Evolutionary conservation across 2,888 invertebrate genomes (phyloP), one percentile per base, ranked within the genome.

Genomic region (Polyommatus iphigenia): DNA sequence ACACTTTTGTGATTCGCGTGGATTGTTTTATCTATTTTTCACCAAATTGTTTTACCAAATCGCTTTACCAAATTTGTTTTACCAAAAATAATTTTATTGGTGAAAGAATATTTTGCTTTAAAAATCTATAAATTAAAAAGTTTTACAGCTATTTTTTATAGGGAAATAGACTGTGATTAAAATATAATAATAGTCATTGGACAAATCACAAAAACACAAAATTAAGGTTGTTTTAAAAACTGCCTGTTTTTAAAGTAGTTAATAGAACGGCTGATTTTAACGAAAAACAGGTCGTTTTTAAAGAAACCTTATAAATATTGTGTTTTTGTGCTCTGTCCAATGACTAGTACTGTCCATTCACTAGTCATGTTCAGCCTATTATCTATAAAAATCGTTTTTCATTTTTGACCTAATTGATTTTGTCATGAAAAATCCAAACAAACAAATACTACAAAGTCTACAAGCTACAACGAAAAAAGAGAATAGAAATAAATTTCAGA

Each of bases 1-100:
- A 62, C 46, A 67, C 24, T 24, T 13, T 62, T 50, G 77, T 77
- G 62, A 36, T 46, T 77, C 29, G 50, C 29, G 13, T 13, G 62
- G 57, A 46, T 41, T 20, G 76, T 57, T 18, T 57, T 41, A 50
- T 15, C 54, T 54, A 18, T 18, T 18, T 54, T 54, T 62, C 8
- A n/a, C 57, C 3, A 62, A 20, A 62, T 62, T n/a, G 2, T 24
- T 62, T 62, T 24, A 10, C 59, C 59, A 59, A 15, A 54, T 41
- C 8, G 8, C n/a, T 41, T 46, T 59, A 18, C 54, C 8, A 59
- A 20, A 59, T 20, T 59, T n/a, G 20, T 62, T 62, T 24, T 62
- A 62, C 20, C 24, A 24, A 3, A 62, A 59, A 32, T 32, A 3
- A 3, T 32, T 3, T 0, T 18, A 5, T 54, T 54, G 5, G 18